Percentiles rank a stretch among this genome's conserved stretches.
Evolutionary conservation across 1,140 invertebrate genomes (phyloP).

Genomic region (Drosophila baimaii): DNA sequence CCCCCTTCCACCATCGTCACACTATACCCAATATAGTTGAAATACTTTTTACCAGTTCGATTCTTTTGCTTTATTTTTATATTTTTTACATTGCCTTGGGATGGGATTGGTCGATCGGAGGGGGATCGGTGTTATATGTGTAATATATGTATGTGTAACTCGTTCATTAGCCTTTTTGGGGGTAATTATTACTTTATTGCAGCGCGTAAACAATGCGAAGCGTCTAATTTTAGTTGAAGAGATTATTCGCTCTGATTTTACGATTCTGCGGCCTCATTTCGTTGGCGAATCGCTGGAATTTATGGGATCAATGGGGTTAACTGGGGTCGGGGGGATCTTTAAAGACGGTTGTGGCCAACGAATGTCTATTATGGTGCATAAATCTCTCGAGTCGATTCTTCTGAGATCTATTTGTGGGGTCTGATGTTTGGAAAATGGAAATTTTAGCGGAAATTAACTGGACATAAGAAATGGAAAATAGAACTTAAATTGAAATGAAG

Average conservation of each 20-base stretch:
- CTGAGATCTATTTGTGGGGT: not conserved
- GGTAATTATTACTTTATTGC: constrained; percentile 72
- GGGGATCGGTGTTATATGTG: constrained; percentile 30
- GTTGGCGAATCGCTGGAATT: constrained; percentile 30
- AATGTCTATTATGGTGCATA: constrained; percentile 2
- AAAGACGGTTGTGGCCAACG: constrained; percentile 1
- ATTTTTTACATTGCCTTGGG: constrained; percentile 26
- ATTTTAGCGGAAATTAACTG: not conserved
- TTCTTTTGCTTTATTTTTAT: constrained; percentile 34
- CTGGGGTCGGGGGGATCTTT: not conserved
- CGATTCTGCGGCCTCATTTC: constrained; percentile 49
- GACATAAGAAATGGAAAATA: not conserved
- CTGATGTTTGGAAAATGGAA: not conserved
- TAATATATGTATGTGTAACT: constrained; percentile 21
- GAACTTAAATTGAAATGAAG: not conserved
- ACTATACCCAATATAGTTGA: constrained; percentile 54
- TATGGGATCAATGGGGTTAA: constrained; percentile 15
- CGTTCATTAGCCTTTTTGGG: constrained; percentile 2
- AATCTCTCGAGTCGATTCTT: not conserved
- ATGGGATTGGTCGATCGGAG: constrained; percentile 3
- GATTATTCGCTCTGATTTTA: constrained; percentile 42
- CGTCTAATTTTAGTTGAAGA: constrained; percentile 68
- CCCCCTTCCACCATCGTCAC: constrained; percentile 30
- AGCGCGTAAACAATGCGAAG: constrained; percentile 57
- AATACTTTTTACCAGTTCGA: constrained; percentile 45